phyloP scores from a whole-genome alignment of 2,888 invertebrate genomes.

The Perizoma affinitatum region DNA sequence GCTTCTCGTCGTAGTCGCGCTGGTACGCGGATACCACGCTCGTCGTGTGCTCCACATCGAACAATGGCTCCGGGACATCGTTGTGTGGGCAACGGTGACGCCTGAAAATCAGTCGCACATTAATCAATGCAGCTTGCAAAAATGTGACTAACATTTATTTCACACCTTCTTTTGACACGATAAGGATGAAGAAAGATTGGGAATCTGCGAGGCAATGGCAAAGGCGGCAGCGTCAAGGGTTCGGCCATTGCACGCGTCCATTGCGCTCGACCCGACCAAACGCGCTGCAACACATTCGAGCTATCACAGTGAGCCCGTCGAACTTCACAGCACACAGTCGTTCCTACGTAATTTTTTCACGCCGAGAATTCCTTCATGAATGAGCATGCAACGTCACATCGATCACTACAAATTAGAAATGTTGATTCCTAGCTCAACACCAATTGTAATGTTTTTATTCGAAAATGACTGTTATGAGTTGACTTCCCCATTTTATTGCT shows the following conservation, averaged over 20 bases:
- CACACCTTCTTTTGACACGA: conserved; percentile 74
- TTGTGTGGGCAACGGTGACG: conserved; percentile 93
- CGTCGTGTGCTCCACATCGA: conserved; percentile 82
- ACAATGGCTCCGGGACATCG: conserved; percentile 85
- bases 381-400: conserved; percentile 15
- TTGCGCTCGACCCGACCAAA: conserved; percentile 55
- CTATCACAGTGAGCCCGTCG: conserved; percentile 41
- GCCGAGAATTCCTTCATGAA: conserved; percentile 15
- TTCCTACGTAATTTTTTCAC: conserved; percentile 31
- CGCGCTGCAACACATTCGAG: conserved; percentile 41
- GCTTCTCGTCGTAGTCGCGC: conserved; percentile 87
- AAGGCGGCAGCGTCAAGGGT: conserved; percentile 72
- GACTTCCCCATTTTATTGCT: conserved; percentile 8
- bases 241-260: conserved; percentile 78
- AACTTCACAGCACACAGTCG: conserved; percentile 46
- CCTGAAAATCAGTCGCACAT: conserved; percentile 71
- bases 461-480: conserved; percentile 1
- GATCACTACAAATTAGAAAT: conserved; percentile 21
- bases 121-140: conserved; percentile 4
- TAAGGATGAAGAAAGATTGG: conserved; percentile 71
- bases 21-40: conserved; percentile 86
- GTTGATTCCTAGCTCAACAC: conserved; percentile 26
- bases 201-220: conserved; percentile 68
- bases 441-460: conserved; percentile 19
- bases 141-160: conserved; percentile 13